phyloP scores from a whole-genome alignment of 1,140 invertebrate genomes.

The Panulirus ornatus region DNA sequence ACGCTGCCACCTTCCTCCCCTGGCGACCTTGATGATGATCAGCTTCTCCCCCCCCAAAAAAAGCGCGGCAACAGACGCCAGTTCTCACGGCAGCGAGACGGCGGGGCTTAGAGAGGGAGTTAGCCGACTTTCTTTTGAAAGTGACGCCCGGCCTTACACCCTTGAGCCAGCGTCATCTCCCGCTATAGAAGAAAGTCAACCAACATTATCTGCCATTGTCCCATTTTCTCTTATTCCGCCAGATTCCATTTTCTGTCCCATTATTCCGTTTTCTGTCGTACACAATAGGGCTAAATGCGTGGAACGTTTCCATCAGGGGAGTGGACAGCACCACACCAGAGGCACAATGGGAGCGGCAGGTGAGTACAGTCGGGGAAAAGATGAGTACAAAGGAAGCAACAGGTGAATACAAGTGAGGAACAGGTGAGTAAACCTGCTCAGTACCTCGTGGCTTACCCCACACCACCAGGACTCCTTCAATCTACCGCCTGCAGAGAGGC shows the following conservation, averaged over 20 bases:
- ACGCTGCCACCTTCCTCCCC: no score
- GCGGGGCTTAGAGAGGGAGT: not conserved
- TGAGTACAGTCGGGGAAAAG: not conserved
- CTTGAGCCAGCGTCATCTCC: not conserved
- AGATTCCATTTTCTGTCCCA: slow-evolving; percentile 53
- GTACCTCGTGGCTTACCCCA: not conserved
- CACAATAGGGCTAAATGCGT: slow-evolving; percentile 35
- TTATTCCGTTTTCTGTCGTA: slow-evolving; percentile 22
- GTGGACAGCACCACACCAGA: not conserved
- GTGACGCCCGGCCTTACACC: not conserved
- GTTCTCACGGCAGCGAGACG: not conserved
- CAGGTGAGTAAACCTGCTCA: slow-evolving; percentile 4
- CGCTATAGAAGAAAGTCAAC: slow-evolving; percentile 9
- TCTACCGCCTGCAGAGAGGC: no score
- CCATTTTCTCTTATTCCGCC: slow-evolving; percentile 36
- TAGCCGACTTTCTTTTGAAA: not conserved
- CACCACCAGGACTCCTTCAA: no score
- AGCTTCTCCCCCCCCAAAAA: no score
- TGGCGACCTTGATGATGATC: no score
- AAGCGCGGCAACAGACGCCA: no score
- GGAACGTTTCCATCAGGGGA: slow-evolving; percentile 32
- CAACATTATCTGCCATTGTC: slow-evolving; percentile 41
- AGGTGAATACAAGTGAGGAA: slow-evolving; percentile 49
- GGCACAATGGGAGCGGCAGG: not conserved
- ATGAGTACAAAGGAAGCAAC: not conserved